These are phyloP conservation scores for Dascyllus trimaculatus DNA, from an alignment of 2,113 vertebrate genomes.

Conservation along the genomic window DNA sequence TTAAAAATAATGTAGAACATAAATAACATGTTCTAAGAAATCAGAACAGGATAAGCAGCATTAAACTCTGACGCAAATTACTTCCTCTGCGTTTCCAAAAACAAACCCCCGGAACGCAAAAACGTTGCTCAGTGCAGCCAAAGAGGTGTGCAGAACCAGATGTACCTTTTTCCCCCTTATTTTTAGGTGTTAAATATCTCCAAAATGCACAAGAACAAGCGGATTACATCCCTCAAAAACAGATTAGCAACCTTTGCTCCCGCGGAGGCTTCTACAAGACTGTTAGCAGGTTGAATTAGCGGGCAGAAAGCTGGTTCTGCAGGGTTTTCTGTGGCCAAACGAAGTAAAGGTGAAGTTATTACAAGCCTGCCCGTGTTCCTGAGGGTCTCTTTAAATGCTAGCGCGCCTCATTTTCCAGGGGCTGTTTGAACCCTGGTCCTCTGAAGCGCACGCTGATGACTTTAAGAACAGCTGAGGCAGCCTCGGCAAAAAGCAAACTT, in stretches of 20 bases:
- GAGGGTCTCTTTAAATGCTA: constrained; percentile 56
- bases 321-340: constrained; percentile 34
- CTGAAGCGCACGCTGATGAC: constrained; percentile 31
- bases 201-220: neutral
- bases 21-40: no score
- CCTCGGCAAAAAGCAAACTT: constrained; percentile 18
- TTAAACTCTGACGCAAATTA: no score
- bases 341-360: constrained; percentile 63
- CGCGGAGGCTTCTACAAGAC: constrained; percentile 36
- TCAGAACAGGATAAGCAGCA: no score
- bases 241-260: constrained; percentile 31
- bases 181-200: neutral
- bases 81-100: no score
- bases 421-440: constrained; percentile 52
- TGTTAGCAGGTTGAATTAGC: constrained; percentile 18
- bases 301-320: constrained; percentile 21
- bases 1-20: no score
- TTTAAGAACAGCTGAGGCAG: constrained; percentile 46
- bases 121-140: no score
- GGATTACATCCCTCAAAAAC: neutral
- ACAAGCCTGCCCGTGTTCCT: constrained; percentile 36
- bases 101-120: no score
- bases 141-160: neutral
- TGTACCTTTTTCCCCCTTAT: neutral
- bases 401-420: constrained; percentile 48